These are phyloP conservation scores for Meloidogyne chitwoodi DNA, from an alignment of 1,140 invertebrate species.

Conservation along the genomic window DNA sequence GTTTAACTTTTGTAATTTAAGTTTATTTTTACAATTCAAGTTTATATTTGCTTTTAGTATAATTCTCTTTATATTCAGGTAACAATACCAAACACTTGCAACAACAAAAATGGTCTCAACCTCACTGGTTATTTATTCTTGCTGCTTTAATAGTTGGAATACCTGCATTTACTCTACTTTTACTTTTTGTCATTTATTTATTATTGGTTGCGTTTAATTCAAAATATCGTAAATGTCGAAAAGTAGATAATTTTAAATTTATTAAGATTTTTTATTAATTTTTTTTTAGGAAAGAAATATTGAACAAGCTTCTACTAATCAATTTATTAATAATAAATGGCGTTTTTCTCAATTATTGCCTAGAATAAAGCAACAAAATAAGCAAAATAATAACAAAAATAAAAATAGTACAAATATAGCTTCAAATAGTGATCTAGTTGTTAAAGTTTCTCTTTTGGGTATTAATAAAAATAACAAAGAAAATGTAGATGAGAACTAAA, in stretches of 20 bases:
- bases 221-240: background rate
- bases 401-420: too few species aligned
- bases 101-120: background rate
- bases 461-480: too few species aligned
- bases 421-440: too few species aligned
- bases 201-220: background rate
- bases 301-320: background rate
- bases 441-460: too few species aligned
- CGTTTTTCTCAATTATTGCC: background rate
- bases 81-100: background rate
- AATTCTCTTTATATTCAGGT: background rate
- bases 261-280: background rate
- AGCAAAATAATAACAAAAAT: too few species aligned
- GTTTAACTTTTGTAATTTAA: background rate
- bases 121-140: background rate
- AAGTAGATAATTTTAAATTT: background rate
- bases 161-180: background rate
- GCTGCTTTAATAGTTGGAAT: background rate
- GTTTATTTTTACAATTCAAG: background rate
- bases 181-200: background rate
- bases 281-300: background rate
- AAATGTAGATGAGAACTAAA: too few species aligned
- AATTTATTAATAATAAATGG: background rate
- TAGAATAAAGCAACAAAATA: background rate
- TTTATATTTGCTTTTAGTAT: background rate